Evolutionary conservation across 2,888 invertebrate genomes (phyloP).

Genomic region (Ophonus ardosiacus): DNA sequence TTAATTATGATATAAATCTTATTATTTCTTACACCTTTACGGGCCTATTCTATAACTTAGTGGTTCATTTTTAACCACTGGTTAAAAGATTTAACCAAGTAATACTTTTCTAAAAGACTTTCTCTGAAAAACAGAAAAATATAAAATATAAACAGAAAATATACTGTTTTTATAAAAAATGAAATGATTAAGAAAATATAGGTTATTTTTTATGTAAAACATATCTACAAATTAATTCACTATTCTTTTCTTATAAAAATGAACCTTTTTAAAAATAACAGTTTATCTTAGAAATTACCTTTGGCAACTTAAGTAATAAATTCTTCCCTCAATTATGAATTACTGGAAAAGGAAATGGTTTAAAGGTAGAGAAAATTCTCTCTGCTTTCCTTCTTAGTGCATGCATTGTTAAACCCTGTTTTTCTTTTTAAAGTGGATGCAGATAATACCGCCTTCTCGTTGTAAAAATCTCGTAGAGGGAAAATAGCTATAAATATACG

Average conservation of each 20-base stretch:
- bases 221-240: not conserved
- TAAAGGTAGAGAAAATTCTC: constrained; percentile 33
- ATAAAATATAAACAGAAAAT: too few relatives aligned
- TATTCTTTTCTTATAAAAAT: not conserved
- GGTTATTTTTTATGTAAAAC: not conserved
- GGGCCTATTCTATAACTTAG: too few relatives aligned
- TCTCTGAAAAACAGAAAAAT: too few relatives aligned
- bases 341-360: not conserved
- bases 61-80: too few relatives aligned
- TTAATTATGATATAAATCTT: not conserved
- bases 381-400: not conserved
- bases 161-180: too few relatives aligned
- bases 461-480: constrained; percentile 13
- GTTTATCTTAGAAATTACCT: not conserved
- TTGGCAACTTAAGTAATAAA: not conserved
- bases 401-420: constrained; percentile 43
- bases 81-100: too few relatives aligned
- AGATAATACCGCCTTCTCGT: constrained; percentile 27
- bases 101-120: too few relatives aligned
- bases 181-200: too few relatives aligned
- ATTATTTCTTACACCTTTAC: not conserved
- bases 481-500: constrained; percentile 51
- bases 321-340: constrained; percentile 14
- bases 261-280: not conserved
- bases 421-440: constrained; percentile 40